Conservation (phyloP, 2,113 vertebrate genomes). For the Melospiza melodia region DNA sequence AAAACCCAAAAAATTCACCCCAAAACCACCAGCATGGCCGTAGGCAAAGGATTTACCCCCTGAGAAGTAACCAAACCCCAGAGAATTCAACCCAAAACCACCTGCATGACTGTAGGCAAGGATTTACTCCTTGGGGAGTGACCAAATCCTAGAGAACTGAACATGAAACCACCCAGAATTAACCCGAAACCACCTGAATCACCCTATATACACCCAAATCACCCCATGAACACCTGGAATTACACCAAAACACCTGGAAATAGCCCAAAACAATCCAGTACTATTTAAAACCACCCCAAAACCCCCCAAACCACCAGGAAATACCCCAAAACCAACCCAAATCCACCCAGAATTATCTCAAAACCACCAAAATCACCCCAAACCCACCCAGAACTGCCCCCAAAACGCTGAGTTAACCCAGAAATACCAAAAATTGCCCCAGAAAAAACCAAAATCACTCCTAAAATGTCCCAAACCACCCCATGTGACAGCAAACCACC, state of each 20-base stretch:
- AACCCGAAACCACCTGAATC: not conserved
- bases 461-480: not conserved
- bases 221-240: not conserved
- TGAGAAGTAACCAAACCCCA: too few species aligned
- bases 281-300: not conserved
- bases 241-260: not conserved
- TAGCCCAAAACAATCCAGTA: too few species aligned
- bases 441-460: not conserved
- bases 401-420: not conserved
- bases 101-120: too few species aligned
- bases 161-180: not conserved
- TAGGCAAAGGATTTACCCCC: too few species aligned
- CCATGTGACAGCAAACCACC: not conserved
- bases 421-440: not conserved
- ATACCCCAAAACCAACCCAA: too few species aligned
- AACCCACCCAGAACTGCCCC: not conserved
- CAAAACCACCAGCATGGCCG: not conserved
- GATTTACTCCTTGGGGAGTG: too few species aligned
- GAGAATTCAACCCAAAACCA: too few species aligned
- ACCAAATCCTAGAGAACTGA: too few species aligned
- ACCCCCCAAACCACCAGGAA: too few species aligned
- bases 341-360: too few species aligned
- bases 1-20: not conserved
- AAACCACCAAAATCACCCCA: too few species aligned
- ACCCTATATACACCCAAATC: too few species aligned